phyloP scores from a whole-genome alignment of 2,113 vertebrate species.

The Deroptyus accipitrinus region DNA sequence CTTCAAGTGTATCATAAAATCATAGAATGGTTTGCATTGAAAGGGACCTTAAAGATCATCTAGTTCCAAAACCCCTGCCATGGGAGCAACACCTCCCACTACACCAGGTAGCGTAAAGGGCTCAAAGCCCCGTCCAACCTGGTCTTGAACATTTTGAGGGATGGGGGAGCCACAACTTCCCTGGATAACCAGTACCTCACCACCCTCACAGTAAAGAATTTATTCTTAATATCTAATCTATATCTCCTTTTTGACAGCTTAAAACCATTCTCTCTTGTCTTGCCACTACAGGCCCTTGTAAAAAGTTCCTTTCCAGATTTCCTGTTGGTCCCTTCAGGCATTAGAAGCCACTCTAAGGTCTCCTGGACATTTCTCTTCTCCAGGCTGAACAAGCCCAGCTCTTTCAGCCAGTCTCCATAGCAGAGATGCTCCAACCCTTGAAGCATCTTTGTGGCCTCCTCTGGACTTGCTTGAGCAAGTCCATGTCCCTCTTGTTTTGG shows the following conservation, averaged over 20 bases:
- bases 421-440: background rate
- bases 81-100: background rate
- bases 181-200: background rate
- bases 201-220: background rate
- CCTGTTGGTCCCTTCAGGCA: background rate
- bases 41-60: background rate
- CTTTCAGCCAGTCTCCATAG: background rate
- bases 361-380: background rate
- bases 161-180: background rate
- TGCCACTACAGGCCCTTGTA: background rate
- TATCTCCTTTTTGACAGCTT: background rate
- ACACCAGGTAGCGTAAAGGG: background rate
- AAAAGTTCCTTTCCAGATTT: background rate
- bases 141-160: background rate
- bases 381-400: background rate
- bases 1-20: background rate
- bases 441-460: background rate
- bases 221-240: background rate
- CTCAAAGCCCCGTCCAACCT: background rate
- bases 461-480: background rate
- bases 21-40: background rate
- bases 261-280: background rate
- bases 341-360: background rate
- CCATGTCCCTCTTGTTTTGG: background rate
- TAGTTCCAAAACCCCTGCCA: background rate